Percentiles rank a stretch among this genome's conserved stretches.
These are phyloP conservation scores for Chiloscyllium plagiosum DNA, from an alignment of 2,113 vertebrate species.

Conservation along the genomic window DNA sequence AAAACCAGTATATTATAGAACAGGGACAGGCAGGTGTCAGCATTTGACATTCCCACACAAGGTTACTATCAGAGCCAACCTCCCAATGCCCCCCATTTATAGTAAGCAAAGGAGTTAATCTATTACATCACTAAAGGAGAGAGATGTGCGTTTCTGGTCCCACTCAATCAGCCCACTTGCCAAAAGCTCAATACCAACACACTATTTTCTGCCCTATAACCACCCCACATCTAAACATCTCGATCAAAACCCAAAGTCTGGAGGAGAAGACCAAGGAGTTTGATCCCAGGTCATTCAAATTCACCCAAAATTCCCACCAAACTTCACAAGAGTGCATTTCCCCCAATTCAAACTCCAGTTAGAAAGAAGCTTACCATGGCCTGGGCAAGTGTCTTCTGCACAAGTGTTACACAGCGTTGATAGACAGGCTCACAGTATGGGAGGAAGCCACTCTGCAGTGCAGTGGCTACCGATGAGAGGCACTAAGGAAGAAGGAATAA, in stretches of 20 bases:
- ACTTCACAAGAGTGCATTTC: background rate
- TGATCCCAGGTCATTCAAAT: background rate
- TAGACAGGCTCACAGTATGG: slow-evolving; percentile 92
- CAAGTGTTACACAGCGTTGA: slow-evolving; percentile 88
- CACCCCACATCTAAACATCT: background rate
- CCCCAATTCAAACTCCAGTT: background rate
- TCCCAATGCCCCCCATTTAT: background rate
- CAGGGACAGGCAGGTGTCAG: background rate
- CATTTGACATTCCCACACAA: background rate
- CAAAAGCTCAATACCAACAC: background rate
- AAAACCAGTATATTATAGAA: background rate
- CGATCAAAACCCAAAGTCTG: background rate
- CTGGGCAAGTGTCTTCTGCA: slow-evolving; percentile 87
- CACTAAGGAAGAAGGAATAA: slow-evolving; percentile 55
- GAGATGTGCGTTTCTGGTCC: background rate
- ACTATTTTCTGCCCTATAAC: background rate
- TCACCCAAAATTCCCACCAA: background rate
- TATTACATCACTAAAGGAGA: background rate
- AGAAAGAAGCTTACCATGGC: slow-evolving; percentile 71
- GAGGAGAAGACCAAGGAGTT: background rate
- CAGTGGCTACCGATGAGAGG: slow-evolving; percentile 84
- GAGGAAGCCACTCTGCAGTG: slow-evolving; percentile 86
- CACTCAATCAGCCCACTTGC: background rate
- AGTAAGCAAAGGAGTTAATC: background rate
- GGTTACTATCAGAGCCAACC: background rate